Base-by-base conservation (phyloP, 2,113 vertebrate species). In the Vanacampus margaritifer region DNA sequence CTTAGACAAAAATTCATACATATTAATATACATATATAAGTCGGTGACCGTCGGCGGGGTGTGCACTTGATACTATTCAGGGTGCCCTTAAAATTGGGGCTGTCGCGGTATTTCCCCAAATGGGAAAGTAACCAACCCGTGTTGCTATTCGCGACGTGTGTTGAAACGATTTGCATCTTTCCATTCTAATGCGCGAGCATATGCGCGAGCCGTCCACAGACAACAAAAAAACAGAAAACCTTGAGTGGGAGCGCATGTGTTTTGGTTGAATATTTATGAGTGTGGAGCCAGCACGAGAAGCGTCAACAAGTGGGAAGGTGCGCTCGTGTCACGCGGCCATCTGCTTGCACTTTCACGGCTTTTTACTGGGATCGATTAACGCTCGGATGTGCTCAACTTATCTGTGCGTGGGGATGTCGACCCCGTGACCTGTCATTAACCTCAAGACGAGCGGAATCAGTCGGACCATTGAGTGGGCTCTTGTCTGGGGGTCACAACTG, bases 271-370 rank as follows among this genome's bases (percentile, higher is more conserved):
- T 91, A 90, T 92, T 83, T 81, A 90, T 90, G 86, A 90, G 71
- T 19, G 28, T 21, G 71, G 69, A 69, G 74, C 46, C 56, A 74
- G 46, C 64, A 72, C 72, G 64, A 77, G 64, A 78, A 67, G 81
- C 84, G 87, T 85, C 86, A 84, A 69, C 87, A 65, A 61, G 69
- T 73, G 84, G 87, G 88, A 89, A 89, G 84, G 87, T 89, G 84
- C 64, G 83, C 79, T 72, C 69, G 78, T 82, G 83, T 81, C 28
- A 32, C 4, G 28, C 2, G 79, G 72, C 86, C 91, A 91, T 90
- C 87, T 92, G 91, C 82, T 88, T 75, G 84, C 87, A 86, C 80
- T 91, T 92, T 90, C 86, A 89, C 82, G 83, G 75, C 71, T 76
- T 12, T 78, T 87, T 87, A 80, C 71, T 45, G 71, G 50, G 73